Evolutionary conservation across 2,888 invertebrate species (phyloP), one percentile per base, ranked within the genome.

Genomic region (Drosophila eohydei): DNA sequence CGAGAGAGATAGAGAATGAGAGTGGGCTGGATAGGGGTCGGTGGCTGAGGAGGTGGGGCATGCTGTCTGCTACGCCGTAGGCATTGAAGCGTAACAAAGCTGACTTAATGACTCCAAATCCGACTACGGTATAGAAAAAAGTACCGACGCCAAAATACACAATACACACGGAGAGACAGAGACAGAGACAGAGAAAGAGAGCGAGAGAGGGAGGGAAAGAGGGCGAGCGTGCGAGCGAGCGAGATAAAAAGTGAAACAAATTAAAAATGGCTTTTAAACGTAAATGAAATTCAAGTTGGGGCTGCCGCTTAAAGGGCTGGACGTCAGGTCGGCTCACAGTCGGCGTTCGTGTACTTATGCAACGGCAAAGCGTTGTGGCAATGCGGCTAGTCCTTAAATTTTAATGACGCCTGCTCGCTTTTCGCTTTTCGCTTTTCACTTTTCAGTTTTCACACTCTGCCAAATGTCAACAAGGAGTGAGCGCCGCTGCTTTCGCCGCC

Each of bases 1-100:
- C 6, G 3, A 5, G 2, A n/a, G 12, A 14, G 12, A n/a, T 11
- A 8, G 52, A 28, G 14, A 9, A 7, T 2, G 4, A 21, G 30
- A 12, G 52, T 28, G n/a, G 11, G 21, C 30, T 5, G 46, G 34
- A 16, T 34, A 28, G 14, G 40, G 34, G n/a, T 16, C 14, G 32
- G 30, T 26, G 11, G 21, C 21, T 4, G 16, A 6, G 50, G n/a
- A 26, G 40, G 11, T 28, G 41, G 50, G 28, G 58, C 50, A 36
- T 38, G 36, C 38, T 51, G 72, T 63, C 63, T 56, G 54, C 51
- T 43, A 28, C n/a, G 74, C 66, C 70, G 52, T 38, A 80, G 73
- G 73, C 88, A 82, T 87, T 82, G 88, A 78, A 68, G 81, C 84
- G 81, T 70, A 78, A 84, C 71, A 82, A 82, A 87, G 88, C 81